These are phyloP conservation scores for Patagioenas fasciata DNA, from an alignment of 2,113 vertebrate species.

Conservation along the genomic window DNA sequence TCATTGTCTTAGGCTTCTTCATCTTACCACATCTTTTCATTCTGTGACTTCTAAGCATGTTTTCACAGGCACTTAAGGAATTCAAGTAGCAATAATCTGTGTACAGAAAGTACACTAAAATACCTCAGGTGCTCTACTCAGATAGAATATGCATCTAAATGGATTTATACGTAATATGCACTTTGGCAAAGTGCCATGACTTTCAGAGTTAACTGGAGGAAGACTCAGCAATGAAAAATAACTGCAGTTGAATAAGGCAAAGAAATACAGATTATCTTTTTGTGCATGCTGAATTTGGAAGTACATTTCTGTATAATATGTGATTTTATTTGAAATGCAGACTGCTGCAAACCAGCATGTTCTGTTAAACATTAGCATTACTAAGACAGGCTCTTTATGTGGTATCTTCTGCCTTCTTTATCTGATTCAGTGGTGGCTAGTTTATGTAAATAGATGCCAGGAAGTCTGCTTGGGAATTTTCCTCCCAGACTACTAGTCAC, in stretches of 20 bases:
- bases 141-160: neutral
- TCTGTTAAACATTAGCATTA: neutral
- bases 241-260: neutral
- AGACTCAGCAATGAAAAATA: neutral
- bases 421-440: neutral
- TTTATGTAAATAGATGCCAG: rapidly evolving
- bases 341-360: neutral
- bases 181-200: neutral
- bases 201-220: constrained; percentile 1
- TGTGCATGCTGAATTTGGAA: neutral
- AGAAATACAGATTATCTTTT: neutral
- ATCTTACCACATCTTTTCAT: neutral
- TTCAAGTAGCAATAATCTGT: neutral
- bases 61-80: neutral
- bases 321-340: neutral
- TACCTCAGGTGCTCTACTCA: neutral
- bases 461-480: neutral
- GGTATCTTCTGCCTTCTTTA: neutral
- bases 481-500: rapidly evolving
- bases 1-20: neutral
- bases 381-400: neutral
- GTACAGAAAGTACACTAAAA: neutral
- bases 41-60: neutral
- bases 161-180: neutral
- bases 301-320: neutral